Evolutionary conservation across 2,113 vertebrate genomes (phyloP).

Genomic region (Perccottus glenii): DNA sequence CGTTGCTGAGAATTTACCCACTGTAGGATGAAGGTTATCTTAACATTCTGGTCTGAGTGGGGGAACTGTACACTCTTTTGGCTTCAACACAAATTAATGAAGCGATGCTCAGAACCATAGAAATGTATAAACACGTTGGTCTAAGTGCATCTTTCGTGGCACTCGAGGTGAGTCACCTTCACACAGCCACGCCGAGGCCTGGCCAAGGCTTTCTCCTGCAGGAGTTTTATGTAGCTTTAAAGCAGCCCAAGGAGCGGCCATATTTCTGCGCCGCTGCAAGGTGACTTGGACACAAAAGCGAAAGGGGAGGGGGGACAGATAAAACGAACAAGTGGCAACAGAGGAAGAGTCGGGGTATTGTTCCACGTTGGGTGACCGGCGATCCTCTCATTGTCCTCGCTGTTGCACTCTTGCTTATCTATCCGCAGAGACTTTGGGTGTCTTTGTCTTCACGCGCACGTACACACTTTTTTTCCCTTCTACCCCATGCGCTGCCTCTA

Average conservation of each 20-base stretch:
- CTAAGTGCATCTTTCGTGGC: conserved; percentile 31
- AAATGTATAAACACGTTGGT: conserved; percentile 49
- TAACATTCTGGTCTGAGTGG: no score
- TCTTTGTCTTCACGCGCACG: conserved; percentile 47
- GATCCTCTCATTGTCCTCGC: conserved; percentile 38
- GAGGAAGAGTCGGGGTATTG: conserved; percentile 33
- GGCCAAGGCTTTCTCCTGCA: conserved; percentile 39
- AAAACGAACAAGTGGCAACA: conserved; percentile 42
- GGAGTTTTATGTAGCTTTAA: conserved; percentile 69
- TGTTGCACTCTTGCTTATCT: conserved; percentile 61
- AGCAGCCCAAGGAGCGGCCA: conserved; percentile 46
- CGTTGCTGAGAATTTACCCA: no score
- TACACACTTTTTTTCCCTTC: conserved; percentile 20
- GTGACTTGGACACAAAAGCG: conserved; percentile 50
- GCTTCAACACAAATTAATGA: conserved; percentile 51
- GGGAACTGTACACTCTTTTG: neutral
- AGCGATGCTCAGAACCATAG: conserved; percentile 1
- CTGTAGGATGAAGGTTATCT: no score
- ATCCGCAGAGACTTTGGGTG: conserved; percentile 57
- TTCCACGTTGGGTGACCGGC: conserved; percentile 30
- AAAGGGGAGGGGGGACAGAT: conserved; percentile 1
- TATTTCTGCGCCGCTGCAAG: conserved; percentile 64
- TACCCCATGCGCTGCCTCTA: conserved; percentile 28
- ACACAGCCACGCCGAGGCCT: neutral
- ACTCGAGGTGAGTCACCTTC: conserved; percentile 48